Evolutionary conservation across 2,797 vertebrate genomes (phyloP), one percentile per base, ranked within the genome.

Genomic region (Alca torda): DNA sequence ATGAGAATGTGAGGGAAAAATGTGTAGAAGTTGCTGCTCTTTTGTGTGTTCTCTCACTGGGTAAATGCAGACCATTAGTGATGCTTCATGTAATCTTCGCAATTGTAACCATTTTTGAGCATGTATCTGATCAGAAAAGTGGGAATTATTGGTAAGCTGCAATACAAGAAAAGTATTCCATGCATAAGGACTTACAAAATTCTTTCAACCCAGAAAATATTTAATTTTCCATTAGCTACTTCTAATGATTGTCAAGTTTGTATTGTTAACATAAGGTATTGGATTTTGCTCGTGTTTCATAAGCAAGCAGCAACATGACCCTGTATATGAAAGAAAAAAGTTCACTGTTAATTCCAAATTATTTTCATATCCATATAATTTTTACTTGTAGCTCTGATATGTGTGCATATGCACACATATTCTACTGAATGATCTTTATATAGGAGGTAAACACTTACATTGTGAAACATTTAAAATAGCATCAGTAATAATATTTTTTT

Each of bases 51-150:
- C 5, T 81, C 24, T 84, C 48, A 17, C 1, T 82, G 67, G 17
- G 23, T 65, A 37, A 79, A 26, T 30, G 15, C 24, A 88, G 76
- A 28, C 16, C 5, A 1, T 53, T 50, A 7, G 75, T 10, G 41
- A 53, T 0, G 0, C 24, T 53, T 14, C 28, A 2, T 16, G 24
- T 30, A 20, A 23, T 12, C 28, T 21, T 31, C 48, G 78, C 31
- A 37, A 21, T 3, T 76, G 8, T 13, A 41, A 20, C 26, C 20
- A 10, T 64, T 75, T 75, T 53, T 70, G 37, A 87, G 23, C 15
- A 3, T 1, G 0, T 37, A 20, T 86, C 18, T 64, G 39, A 48
- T 46, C 50, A 70, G 56, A 65, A 25, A 60, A 69, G 28, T 39
- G 26, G 35, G 10, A 41, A 35, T 6, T 76, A 31, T 10, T 57